Percentiles rank a stretch among this genome's conserved stretches.
Conservation (phyloP, 2,888 invertebrate genomes). For the Cremastobaeus sp. region DNA sequence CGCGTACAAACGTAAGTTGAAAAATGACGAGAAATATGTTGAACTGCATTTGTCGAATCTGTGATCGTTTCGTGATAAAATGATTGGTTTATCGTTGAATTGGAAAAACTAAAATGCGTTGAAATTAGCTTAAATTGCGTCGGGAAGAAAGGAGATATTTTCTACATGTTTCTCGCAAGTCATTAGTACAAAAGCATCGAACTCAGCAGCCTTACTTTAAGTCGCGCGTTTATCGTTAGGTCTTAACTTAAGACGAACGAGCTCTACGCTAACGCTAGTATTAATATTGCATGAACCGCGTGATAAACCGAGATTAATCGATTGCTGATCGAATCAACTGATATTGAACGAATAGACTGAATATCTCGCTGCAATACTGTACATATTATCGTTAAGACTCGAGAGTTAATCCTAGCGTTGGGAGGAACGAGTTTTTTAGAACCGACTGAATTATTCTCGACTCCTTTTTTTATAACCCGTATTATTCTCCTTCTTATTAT, state of each 20-base stretch:
- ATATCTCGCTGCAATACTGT: constrained; percentile 39
- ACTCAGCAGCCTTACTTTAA: constrained; percentile 3
- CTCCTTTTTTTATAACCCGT: neutral
- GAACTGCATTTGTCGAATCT: constrained; percentile 28
- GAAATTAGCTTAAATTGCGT: neutral
- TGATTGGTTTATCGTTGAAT: neutral
- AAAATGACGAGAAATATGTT: constrained; percentile 45
- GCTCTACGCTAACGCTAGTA: constrained; percentile 40
- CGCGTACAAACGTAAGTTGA: constrained; percentile 19
- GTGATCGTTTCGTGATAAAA: constrained; percentile 41
- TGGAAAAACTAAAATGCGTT: neutral
- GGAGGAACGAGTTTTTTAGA: constrained; percentile 13
- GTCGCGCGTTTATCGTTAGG: constrained; percentile 13
- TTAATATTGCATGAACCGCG: constrained; percentile 23
- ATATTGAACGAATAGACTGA: constrained; percentile 34
- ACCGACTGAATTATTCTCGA: constrained; percentile 37
- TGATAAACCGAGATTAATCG: constrained; percentile 17
- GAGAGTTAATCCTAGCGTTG: constrained; percentile 54
- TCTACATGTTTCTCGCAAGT: constrained; percentile 47
- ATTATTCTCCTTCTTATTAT: constrained; percentile 4
- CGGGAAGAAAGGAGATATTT: neutral
- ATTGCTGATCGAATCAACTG: neutral
- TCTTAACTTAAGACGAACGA: constrained; percentile 37
- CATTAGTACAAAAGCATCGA: constrained; percentile 46
- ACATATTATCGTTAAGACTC: constrained; percentile 35